These are phyloP conservation scores for Yponomeuta cagnagella DNA, from an alignment of 2,888 invertebrate species.

Conservation along the genomic window DNA sequence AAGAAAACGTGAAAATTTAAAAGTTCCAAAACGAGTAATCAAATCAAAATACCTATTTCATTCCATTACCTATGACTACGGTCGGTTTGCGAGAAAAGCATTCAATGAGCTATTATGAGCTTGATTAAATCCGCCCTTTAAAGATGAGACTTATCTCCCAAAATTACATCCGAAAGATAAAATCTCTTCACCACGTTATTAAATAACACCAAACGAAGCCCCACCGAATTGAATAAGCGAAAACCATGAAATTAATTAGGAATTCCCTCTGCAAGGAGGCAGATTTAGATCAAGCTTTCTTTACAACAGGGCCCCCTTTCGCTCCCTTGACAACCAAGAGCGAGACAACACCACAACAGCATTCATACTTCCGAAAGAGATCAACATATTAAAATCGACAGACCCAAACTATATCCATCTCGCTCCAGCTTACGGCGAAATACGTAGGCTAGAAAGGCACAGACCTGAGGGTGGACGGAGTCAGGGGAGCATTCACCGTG, in stretches of 20 bases:
- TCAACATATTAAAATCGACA: not conserved
- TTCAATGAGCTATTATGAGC: not conserved
- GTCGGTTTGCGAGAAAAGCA: not conserved
- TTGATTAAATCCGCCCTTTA: not conserved
- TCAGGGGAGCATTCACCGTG: constrained; percentile 80
- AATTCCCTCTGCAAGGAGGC: not conserved
- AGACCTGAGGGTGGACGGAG: constrained; percentile 71
- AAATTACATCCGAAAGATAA: not conserved
- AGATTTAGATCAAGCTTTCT: constrained; percentile 1
- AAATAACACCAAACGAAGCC: constrained; percentile 4
- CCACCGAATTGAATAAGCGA: not conserved
- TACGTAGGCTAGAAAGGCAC: not conserved
- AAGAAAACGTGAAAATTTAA: too few species aligned
- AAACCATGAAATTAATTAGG: constrained; percentile 8
- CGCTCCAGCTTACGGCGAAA: not conserved
- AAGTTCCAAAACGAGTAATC: too few species aligned
- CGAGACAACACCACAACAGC: not conserved
- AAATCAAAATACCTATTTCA: too few species aligned
- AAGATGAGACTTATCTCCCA: not conserved
- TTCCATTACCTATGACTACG: too few species aligned
- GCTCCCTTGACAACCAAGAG: not conserved
- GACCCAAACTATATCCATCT: not conserved
- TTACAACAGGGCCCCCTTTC: not conserved
- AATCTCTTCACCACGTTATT: not conserved
- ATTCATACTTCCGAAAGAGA: not conserved